Percentiles rank a stretch among this genome's conserved stretches.
These are phyloP conservation scores for Lasioglossum pauxillum DNA, from an alignment of 2,888 invertebrate genomes.

Conservation along the genomic window DNA sequence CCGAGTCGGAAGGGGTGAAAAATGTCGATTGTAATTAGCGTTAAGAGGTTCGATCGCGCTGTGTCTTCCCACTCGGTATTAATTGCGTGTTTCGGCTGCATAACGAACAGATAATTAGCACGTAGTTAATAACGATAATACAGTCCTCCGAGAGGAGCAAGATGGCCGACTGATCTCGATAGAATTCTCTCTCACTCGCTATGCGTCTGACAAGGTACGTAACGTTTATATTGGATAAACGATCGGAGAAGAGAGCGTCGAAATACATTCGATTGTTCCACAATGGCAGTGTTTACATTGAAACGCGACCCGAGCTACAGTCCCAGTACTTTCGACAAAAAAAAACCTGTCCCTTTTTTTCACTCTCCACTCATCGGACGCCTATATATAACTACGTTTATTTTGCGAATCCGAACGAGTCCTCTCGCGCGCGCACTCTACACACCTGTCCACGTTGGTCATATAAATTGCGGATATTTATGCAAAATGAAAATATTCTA, in stretches of 20 bases:
- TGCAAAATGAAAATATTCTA: too few relatives aligned
- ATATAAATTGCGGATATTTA: too few relatives aligned
- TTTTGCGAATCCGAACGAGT: too few relatives aligned
- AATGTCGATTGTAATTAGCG: conserved; percentile 57
- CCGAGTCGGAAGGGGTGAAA: conserved; percentile 24
- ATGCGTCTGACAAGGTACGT: too few relatives aligned
- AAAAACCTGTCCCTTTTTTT: background rate
- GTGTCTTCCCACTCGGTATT: conserved; percentile 14
- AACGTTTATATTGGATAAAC: background rate
- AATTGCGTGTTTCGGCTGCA: conserved; percentile 48
- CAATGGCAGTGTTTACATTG: background rate
- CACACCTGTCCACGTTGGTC: too few relatives aligned
- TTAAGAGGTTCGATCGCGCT: conserved; percentile 51
- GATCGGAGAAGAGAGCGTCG: background rate
- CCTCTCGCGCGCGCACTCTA: too few relatives aligned
- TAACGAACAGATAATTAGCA: conserved; percentile 53
- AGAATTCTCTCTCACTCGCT: background rate
- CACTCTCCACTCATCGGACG: background rate
- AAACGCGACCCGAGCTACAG: background rate
- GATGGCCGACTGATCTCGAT: background rate
- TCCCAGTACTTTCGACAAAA: background rate
- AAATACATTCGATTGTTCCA: background rate
- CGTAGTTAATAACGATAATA: conserved; percentile 49
- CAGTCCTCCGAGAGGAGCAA: background rate
- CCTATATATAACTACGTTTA: too few relatives aligned